Evolutionary conservation across 2,888 invertebrate species (phyloP), one percentile per base, ranked within the genome.

Genomic region (Drosophila yooni): DNA sequence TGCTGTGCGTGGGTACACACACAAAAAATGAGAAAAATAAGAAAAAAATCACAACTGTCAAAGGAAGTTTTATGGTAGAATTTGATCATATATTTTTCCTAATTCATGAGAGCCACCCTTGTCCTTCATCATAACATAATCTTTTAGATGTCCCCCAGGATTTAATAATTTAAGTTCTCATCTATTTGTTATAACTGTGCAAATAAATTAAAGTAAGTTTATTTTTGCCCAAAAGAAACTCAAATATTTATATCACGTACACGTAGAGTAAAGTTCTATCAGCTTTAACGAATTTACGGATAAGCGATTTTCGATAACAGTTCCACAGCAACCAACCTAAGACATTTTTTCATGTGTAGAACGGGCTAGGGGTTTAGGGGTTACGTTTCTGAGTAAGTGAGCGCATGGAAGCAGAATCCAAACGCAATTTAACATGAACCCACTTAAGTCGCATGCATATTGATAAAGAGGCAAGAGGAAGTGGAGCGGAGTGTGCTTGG

Each of bases 371-470:
- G 31, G 27, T 27, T 13, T 25, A 11, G 29, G n/a, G 11, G n/a
- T 31, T 29, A n/a, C 10, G 38, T n/a, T 25, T 31, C 15, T 36
- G 40, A 40, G 68, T 36, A 53, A 21, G 57, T 27, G 48, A 46
- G 38, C 31, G 43, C n/a, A 70, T 27, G 51, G 64, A 48, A 69
- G 53, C 71, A 65, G 73, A 70, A 71, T 63, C 57, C 76, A 58
- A 58, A 70, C 71, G 63, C 69, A 58, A 63, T 59, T 62, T 63
- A 31, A 77, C 74, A 81, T 82, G 88, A 89, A 72, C 75, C 82
- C 88, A 82, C 84, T 88, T 91, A 88, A 88, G 85, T 74, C 79
- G 68, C 66, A 71, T 86, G 85, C 79, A 82, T 82, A 89, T 91
- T 81, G 91, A 88, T 89, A 88, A 91, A 76, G 76, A 66, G 63